Conservation (phyloP, 2,888 invertebrate species). For the Xanthia togata region DNA sequence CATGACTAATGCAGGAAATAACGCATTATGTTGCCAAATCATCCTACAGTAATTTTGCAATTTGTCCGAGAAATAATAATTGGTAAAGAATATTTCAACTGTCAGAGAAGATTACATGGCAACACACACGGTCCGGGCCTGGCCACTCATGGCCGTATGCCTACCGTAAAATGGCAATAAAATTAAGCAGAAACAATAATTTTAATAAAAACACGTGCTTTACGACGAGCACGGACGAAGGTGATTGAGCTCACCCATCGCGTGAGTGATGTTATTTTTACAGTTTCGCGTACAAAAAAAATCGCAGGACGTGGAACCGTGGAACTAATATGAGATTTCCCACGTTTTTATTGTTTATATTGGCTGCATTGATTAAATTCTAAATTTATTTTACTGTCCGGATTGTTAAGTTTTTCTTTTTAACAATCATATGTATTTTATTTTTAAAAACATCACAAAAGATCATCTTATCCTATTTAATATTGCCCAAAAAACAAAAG, state of each 20-base stretch:
- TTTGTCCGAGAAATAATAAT: slow-evolving; percentile 39
- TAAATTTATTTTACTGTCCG: slow-evolving; percentile 10
- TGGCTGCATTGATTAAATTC: slow-evolving; percentile 34
- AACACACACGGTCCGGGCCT: slow-evolving; percentile 10
- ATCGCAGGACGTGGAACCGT: slow-evolving; percentile 56
- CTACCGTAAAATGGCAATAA: slow-evolving; percentile 49
- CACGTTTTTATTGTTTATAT: slow-evolving; percentile 61
- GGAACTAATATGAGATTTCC: slow-evolving; percentile 57
- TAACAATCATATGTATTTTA: background rate
- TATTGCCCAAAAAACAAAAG: background rate
- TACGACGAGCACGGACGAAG: slow-evolving; percentile 35
- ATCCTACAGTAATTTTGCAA: slow-evolving; percentile 38
- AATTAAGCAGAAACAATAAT: slow-evolving; percentile 48
- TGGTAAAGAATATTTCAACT: slow-evolving; percentile 33
- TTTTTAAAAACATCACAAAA: background rate
- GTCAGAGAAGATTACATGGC: slow-evolving; percentile 34
- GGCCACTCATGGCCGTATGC: slow-evolving; percentile 9
- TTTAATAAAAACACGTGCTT: slow-evolving; percentile 47
- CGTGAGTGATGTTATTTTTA: slow-evolving; percentile 68
- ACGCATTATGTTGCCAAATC: slow-evolving; percentile 36
- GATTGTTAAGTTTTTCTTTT: slow-evolving; percentile 5
- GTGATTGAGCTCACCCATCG: slow-evolving; percentile 60
- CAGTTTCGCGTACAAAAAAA: slow-evolving; percentile 46
- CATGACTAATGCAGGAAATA: slow-evolving; percentile 35
- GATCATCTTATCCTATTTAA: background rate